These are phyloP conservation scores for Sorex maritimensis DNA, from an alignment of 2,797 vertebrate species.

Conservation along the genomic window DNA sequence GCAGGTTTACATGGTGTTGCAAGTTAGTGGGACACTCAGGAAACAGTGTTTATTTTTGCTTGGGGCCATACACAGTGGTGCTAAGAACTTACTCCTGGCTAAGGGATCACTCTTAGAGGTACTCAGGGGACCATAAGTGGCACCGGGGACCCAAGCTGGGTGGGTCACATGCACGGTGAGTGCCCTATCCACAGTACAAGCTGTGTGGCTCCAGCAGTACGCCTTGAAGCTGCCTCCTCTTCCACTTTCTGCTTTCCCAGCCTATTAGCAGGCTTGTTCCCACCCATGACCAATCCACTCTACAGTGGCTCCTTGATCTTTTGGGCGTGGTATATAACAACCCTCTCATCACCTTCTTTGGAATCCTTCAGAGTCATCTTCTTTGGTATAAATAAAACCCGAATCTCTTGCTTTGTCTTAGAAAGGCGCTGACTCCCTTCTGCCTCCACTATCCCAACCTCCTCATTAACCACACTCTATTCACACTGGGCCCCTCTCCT, in stretches of 20 bases:
- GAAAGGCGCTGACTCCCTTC: not conserved
- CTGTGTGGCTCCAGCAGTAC: too few species aligned
- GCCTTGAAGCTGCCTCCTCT: not conserved
- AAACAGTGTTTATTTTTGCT: too few species aligned
- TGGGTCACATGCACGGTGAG: too few species aligned
- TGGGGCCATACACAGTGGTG: too few species aligned
- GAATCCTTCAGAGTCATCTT: not conserved
- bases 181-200: too few species aligned
- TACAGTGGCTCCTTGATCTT: not conserved
- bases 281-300: not conserved
- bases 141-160: too few species aligned
- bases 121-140: too few species aligned
- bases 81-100: too few species aligned
- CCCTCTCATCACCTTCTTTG: not conserved
- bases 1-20: not conserved
- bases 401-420: not conserved
- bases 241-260: too few species aligned
- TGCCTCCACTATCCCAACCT: not conserved
- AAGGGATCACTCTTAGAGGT: too few species aligned
- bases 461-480: not conserved
- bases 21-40: fast-evolving
- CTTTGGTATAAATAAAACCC: not conserved
- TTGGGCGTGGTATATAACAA: not conserved
- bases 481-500: not conserved
- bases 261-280: not conserved